A percentile compares a stretch with the other conserved stretches of the same genome.
Conservation (phyloP, 1,140 invertebrate genomes). For the Popillia japonica region DNA sequence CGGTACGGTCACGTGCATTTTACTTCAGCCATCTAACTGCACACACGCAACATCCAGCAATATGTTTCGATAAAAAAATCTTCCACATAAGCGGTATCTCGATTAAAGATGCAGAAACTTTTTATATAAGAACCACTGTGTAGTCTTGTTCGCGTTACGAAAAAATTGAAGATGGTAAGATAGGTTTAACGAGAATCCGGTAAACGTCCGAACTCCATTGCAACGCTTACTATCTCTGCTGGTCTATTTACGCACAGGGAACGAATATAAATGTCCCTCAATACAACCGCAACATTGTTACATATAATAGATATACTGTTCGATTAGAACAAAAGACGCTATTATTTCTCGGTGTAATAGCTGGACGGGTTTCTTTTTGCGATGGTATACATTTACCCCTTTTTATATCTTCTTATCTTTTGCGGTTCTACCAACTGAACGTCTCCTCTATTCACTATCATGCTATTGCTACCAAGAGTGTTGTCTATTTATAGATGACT, state of each 20-base stretch:
- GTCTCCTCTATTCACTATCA: background rate
- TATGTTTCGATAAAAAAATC: background rate
- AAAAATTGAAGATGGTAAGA: conserved; percentile 26
- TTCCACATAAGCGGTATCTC: background rate
- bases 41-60: conserved; percentile 17
- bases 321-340: conserved; percentile 31
- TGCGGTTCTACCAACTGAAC: background rate
- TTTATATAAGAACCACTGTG: background rate
- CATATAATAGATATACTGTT: conserved; percentile 26
- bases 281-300: conserved; percentile 35
- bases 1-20: background rate
- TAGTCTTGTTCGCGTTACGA: conserved; percentile 5
- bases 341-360: conserved; percentile 19
- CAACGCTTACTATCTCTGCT: background rate
- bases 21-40: background rate
- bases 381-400: conserved; percentile 4
- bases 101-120: conserved; percentile 26
- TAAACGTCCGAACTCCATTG: conserved; percentile 10
- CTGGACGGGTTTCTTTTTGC: conserved; percentile 11
- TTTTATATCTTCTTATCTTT: conserved; percentile 14
- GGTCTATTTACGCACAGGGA: conserved; percentile 23
- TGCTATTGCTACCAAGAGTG: too few relatives aligned
- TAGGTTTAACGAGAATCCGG: conserved; percentile 31
- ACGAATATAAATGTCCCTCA: conserved; percentile 22
- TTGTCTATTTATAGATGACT: too few relatives aligned